phyloP scores from a whole-genome alignment of 2,797 vertebrate species.

The Notolabrus celidotus region DNA sequence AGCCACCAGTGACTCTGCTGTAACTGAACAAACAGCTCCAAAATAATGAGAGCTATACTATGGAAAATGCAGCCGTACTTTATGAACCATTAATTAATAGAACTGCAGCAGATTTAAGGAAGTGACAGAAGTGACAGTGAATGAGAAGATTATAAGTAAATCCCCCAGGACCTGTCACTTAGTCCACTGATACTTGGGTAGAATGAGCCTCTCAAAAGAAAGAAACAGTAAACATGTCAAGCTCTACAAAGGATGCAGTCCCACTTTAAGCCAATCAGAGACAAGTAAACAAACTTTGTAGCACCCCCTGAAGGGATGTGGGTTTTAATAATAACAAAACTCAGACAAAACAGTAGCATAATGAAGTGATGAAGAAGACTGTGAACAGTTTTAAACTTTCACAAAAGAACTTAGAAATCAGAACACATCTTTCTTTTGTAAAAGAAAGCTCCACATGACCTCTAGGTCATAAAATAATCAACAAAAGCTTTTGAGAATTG shows the following conservation, averaged over 20 bases:
- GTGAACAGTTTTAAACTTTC: background rate
- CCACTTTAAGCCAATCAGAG: slow-evolving; percentile 33
- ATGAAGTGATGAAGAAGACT: background rate
- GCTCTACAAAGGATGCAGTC: slow-evolving; percentile 21
- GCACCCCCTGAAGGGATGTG: background rate
- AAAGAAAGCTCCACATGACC: background rate
- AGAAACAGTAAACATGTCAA: slow-evolving; percentile 35
- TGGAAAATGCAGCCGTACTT: slow-evolving; percentile 48
- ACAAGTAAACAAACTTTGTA: slow-evolving; percentile 29
- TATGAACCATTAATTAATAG: slow-evolving; percentile 64
- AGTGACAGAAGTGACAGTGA: slow-evolving; percentile 49
- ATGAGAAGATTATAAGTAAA: slow-evolving; percentile 45
- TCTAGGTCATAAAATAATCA: background rate
- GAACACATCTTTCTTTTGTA: background rate
- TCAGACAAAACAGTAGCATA: background rate
- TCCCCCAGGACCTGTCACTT: slow-evolving; percentile 48
- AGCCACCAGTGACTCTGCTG: slow-evolving; percentile 79
- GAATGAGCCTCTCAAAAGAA: slow-evolving; percentile 43
- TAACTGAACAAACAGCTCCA: slow-evolving; percentile 70
- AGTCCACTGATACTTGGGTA: slow-evolving; percentile 23
- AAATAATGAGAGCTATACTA: slow-evolving; percentile 73
- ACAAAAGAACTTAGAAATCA: background rate
- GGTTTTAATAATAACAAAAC: slow-evolving; percentile 2
- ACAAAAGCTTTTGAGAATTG: background rate
- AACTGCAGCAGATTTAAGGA: slow-evolving; percentile 39